phyloP scores from a whole-genome alignment of 64 coral and sea anemone genomes.

The Dendronephthya gigantea region DNA sequence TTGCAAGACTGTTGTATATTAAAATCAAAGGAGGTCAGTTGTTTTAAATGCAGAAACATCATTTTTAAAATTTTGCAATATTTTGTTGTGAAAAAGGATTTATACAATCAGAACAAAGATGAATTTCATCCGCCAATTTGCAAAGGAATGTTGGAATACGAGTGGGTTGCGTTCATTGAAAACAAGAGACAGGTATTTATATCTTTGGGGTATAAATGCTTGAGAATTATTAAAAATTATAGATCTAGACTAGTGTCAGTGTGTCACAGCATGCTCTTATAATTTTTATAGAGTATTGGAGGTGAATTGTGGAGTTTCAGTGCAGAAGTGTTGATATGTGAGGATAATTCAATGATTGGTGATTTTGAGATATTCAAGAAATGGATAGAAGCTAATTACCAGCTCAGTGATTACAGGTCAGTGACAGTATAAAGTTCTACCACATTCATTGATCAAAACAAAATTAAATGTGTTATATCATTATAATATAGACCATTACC shows the following conservation, averaged over 20 bases:
- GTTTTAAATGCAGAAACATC: neutral
- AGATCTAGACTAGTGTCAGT: too few species aligned
- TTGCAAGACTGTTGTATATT: too few species aligned
- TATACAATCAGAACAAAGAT: conserved; percentile 51
- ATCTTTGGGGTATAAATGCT: neutral
- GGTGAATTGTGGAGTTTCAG: conserved; percentile 80
- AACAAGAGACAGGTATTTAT: conserved; percentile 64
- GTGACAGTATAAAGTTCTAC: neutral
- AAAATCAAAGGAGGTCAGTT: neutral
- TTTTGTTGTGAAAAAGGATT: conserved; percentile 35
- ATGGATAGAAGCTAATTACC: conserved; percentile 59
- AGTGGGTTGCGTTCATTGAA: conserved; percentile 70
- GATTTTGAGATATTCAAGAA: conserved; percentile 64
- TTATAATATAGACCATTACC: conserved; percentile 84
- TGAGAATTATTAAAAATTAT: conserved; percentile 6
- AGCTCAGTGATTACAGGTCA: conserved; percentile 76
- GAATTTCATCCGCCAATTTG: conserved; percentile 50
- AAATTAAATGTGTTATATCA: neutral
- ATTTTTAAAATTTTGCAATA: neutral
- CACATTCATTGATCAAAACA: too few species aligned
- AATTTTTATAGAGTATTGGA: conserved; percentile 48
- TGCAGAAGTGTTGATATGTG: conserved; percentile 67
- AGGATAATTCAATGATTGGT: conserved; percentile 60
- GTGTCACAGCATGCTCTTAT: too few species aligned
- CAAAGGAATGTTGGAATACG: conserved; percentile 80